A percentile compares a stretch with the other conserved stretches of the same genome.
Evolutionary conservation across 1,140 invertebrate species (phyloP).

Genomic region (Drosophila albomicans): DNA sequence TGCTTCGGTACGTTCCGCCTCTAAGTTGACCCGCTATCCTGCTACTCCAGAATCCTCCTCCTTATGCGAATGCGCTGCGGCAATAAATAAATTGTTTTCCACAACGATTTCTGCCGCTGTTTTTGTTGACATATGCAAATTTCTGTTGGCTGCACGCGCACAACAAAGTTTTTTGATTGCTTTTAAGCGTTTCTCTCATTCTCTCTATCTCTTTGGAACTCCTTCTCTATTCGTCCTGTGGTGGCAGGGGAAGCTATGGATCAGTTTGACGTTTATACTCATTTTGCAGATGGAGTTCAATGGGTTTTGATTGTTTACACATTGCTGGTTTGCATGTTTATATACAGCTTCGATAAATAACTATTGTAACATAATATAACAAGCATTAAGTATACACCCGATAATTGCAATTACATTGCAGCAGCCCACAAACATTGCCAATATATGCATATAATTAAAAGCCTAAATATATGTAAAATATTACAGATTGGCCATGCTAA

Average conservation of each 20-base stretch:
- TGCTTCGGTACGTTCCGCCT: conserved; percentile 44
- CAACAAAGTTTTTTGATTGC: conserved; percentile 66
- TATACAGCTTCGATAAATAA: not conserved
- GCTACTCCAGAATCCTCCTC: conserved; percentile 1
- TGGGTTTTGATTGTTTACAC: conserved; percentile 56
- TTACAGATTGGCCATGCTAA: no score
- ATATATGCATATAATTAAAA: no score
- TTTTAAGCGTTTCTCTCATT: conserved; percentile 50
- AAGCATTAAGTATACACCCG: no score
- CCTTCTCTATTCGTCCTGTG: not conserved
- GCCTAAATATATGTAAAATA: no score
- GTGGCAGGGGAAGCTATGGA: conserved; percentile 26
- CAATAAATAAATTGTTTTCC: conserved; percentile 76
- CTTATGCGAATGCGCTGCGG: conserved; percentile 27
- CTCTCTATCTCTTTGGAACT: not conserved
- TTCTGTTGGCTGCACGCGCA: conserved; percentile 56
- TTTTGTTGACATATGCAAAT: conserved; percentile 85
- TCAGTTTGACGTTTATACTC: conserved; percentile 34
- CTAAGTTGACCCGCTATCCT: conserved; percentile 6
- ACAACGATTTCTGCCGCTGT: conserved; percentile 65
- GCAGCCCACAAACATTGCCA: no score
- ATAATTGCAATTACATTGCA: no score
- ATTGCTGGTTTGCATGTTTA: conserved; percentile 45
- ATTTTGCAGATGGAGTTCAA: conserved; percentile 42
- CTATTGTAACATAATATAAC: not conserved